Evolutionary conservation across 2,888 invertebrate genomes (phyloP).

Genomic region (Boloria selene): DNA sequence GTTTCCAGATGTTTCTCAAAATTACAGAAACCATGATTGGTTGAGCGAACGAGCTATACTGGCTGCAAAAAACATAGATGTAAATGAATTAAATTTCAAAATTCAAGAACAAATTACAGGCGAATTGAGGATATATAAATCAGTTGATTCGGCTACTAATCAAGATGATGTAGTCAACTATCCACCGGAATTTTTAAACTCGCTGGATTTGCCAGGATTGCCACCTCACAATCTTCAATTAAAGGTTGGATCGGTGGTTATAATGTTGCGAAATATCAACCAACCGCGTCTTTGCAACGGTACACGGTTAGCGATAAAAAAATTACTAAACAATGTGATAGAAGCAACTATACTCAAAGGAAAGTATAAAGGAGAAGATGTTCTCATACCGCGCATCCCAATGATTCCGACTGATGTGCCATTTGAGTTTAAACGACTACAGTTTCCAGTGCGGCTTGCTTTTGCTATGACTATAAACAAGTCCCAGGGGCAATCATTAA

Average conservation of each 20-base stretch:
- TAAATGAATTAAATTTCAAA: conserved; percentile 42
- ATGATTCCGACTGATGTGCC: conserved; percentile 44
- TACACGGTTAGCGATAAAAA: background rate
- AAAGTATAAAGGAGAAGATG: conserved; percentile 35
- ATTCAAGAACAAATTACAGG: conserved; percentile 36
- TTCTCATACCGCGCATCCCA: conserved; percentile 46
- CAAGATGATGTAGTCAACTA: conserved; percentile 50
- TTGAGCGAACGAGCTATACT: conserved; percentile 44
- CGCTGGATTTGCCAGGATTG: conserved; percentile 46
- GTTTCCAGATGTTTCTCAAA: conserved; percentile 46
- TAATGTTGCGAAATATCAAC: conserved; percentile 44
- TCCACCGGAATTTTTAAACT: conserved; percentile 51
- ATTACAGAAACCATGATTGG: conserved; percentile 42
- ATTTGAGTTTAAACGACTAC: conserved; percentile 44
- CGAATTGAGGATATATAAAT: conserved; percentile 47
- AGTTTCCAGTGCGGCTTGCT: conserved; percentile 42
- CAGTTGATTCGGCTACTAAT: conserved; percentile 46
- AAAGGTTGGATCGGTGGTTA: conserved; percentile 43
- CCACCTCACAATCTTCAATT: conserved; percentile 48
- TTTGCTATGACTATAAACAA: conserved; percentile 46
- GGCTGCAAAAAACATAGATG: conserved; percentile 41
- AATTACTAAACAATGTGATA: background rate
- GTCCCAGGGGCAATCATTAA: conserved; percentile 42
- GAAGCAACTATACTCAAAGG: no score
- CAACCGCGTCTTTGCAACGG: conserved; percentile 43